These are phyloP conservation scores for Macrochelys suwanniensis DNA, from an alignment of 2,797 vertebrate species.

Conservation along the genomic window DNA sequence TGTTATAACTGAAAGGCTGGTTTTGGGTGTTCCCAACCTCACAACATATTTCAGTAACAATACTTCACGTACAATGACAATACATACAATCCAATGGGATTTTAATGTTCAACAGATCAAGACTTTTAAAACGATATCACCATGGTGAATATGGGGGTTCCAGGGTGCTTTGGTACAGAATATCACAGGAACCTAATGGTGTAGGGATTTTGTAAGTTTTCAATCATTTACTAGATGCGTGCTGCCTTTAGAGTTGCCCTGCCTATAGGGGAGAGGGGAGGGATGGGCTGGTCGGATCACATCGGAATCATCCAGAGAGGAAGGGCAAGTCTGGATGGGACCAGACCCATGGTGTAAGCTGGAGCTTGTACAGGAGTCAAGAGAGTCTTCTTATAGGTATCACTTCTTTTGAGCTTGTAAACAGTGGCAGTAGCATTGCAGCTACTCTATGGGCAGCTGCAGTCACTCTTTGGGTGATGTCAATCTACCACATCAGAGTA, in stretches of 20 bases:
- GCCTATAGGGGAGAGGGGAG: background rate
- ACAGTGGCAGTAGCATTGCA: background rate
- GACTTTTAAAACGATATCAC: too few relatives aligned
- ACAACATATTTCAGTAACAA: too few relatives aligned
- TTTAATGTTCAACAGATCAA: too few relatives aligned
- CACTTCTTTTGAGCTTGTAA: background rate
- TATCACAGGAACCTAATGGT: background rate
- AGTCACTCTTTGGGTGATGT: background rate
- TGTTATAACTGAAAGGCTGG: too few relatives aligned
- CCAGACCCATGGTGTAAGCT: background rate
- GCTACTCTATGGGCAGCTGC: background rate
- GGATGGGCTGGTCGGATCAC: background rate
- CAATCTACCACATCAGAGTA: background rate
- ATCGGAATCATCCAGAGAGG: background rate
- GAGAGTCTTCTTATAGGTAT: rapidly evolving
- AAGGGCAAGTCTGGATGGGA: background rate
- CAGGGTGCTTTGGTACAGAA: too few relatives aligned
- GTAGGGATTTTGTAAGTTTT: background rate
- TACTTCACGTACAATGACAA: too few relatives aligned
- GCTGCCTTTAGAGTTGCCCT: background rate
- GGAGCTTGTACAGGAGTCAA: background rate
- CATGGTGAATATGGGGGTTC: too few relatives aligned
- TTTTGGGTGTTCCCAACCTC: too few relatives aligned
- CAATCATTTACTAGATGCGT: rapidly evolving
- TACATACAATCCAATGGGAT: too few relatives aligned